phyloP scores from a whole-genome alignment of 2,797 vertebrate genomes.

The Eupleurogrammus muticus region DNA sequence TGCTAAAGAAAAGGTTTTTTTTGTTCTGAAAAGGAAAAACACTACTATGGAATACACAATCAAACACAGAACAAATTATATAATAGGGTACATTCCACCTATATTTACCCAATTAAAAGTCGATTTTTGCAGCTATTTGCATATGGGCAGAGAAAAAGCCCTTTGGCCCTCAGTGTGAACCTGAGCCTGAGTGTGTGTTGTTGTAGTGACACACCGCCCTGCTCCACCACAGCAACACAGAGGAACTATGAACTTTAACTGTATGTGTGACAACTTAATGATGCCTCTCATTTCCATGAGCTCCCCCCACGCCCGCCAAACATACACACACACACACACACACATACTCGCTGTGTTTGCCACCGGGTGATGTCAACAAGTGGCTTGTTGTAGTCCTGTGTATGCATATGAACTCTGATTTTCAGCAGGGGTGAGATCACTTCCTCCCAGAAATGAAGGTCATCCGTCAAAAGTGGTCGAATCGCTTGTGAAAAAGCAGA shows the following conservation, averaged over 20 bases:
- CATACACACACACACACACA: conserved; percentile 39
- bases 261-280: conserved; percentile 76
- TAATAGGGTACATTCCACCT: conserved; percentile 30
- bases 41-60: conserved; percentile 31
- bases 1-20: conserved; percentile 36
- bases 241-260: conserved; percentile 61
- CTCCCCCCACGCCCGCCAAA: conserved; percentile 57
- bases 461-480: conserved; percentile 56
- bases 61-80: conserved; percentile 63
- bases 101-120: conserved; percentile 51
- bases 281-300: conserved; percentile 74
- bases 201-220: conserved; percentile 67
- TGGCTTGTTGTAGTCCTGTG: conserved; percentile 59
- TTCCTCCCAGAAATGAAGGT: conserved; percentile 50
- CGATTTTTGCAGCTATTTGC: conserved; percentile 32
- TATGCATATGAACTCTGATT: conserved; percentile 44
- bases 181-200: conserved; percentile 59
- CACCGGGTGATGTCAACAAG: conserved; percentile 56
- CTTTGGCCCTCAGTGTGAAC: conserved; percentile 58
- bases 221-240: conserved; percentile 37
- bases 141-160: conserved; percentile 50
- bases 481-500: conserved; percentile 23
- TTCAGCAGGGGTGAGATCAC: conserved; percentile 62
- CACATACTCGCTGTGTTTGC: conserved; percentile 44
- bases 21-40: conserved; percentile 31